Evolutionary conservation across 2,888 invertebrate species (phyloP).

Genomic region (Agrochola lota): DNA sequence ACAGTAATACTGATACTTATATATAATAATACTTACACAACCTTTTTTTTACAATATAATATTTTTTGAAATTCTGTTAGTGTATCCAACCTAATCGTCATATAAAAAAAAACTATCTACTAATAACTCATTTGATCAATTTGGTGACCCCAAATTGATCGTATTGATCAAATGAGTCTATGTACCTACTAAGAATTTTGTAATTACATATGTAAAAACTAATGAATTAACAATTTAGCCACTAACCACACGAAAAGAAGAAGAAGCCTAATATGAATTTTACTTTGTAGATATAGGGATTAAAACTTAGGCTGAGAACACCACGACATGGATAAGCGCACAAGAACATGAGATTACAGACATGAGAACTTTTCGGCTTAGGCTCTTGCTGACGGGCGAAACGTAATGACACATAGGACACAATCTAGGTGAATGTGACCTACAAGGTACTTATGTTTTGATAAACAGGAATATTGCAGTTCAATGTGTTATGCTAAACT

Average conservation of each 20-base stretch:
- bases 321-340: constrained; percentile 19
- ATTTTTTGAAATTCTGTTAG: not conserved
- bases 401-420: not conserved
- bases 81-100: not conserved
- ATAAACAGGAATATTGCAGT: not conserved
- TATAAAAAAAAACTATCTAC: not conserved
- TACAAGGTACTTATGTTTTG: not conserved
- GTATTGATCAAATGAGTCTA: no score
- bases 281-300: constrained; percentile 12
- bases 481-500: not conserved
- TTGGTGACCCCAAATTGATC: no score
- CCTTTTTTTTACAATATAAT: not conserved
- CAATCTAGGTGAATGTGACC: not conserved
- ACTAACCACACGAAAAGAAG: no score
- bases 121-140: not conserved
- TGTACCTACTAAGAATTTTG: not conserved
- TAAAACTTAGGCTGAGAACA: not conserved
- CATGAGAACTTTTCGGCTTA: constrained; percentile 1
- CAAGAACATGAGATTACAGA: constrained; percentile 25
- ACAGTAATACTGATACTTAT: no score
- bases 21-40: not conserved
- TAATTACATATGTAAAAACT: constrained; percentile 9
- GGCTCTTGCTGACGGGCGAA: not conserved
- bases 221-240: constrained; percentile 11
- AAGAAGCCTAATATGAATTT: not conserved